Conservation (phyloP, 2,888 invertebrate species). For the Autographa pulchrina region DNA sequence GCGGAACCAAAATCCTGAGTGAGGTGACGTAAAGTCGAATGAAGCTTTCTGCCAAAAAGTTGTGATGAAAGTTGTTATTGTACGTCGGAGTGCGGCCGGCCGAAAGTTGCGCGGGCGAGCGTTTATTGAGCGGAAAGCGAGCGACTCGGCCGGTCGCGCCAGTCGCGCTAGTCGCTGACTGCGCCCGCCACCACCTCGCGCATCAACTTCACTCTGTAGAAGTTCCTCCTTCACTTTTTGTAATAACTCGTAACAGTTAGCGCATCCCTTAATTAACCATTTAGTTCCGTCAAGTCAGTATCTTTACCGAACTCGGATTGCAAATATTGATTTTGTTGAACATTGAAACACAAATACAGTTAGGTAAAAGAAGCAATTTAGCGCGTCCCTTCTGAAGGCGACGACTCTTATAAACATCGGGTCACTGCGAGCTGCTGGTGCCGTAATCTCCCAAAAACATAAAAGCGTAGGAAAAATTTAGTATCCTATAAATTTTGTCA, state of each 20-base stretch:
- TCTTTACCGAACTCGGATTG: conserved; percentile 21
- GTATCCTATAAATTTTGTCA: conserved; percentile 82
- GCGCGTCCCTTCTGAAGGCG: conserved; percentile 69
- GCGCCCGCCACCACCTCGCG: conserved; percentile 55
- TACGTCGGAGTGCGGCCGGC: conserved; percentile 57
- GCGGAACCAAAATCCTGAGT: conserved; percentile 51
- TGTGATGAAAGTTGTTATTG: conserved; percentile 71
- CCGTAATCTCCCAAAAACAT: conserved; percentile 82
- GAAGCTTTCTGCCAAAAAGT: conserved; percentile 71
- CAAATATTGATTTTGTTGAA: conserved; percentile 64
- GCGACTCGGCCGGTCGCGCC: conserved; percentile 36
- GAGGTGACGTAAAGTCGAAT: conserved; percentile 61
- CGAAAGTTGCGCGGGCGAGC: conserved; percentile 66
- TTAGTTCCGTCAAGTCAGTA: conserved; percentile 16
- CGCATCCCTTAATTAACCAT: conserved; percentile 47
- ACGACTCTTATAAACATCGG: conserved; percentile 77
- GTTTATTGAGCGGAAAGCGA: conserved; percentile 77
- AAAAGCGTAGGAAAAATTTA: conserved; percentile 84
- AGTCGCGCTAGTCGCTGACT: conserved; percentile 44
- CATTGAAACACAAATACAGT: conserved; percentile 70
- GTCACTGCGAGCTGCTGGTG: conserved; percentile 70
- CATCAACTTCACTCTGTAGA: conserved; percentile 70
- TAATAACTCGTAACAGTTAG: conserved; percentile 60
- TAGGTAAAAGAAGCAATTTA: conserved; percentile 72
- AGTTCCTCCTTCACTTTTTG: conserved; percentile 63